Percentiles rank a stretch among this genome's conserved stretches.
Conservation (phyloP, 2,888 invertebrate genomes). For the Labia minor region DNA sequence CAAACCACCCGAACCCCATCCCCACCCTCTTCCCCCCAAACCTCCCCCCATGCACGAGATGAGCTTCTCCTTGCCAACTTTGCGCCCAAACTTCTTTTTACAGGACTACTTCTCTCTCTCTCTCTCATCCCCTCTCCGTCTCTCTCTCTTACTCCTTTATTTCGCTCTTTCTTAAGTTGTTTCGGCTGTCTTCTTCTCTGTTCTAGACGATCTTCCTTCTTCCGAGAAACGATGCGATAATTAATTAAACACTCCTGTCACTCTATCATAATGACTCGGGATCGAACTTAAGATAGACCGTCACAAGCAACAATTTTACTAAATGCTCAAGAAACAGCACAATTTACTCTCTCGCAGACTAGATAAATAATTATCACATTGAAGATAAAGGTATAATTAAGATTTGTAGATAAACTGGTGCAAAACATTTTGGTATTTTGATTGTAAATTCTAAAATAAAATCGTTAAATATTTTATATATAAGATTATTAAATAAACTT, state of each 20-base stretch:
- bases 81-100: constrained; percentile 1
- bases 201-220: neutral
- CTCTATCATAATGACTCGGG: neutral
- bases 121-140: too few species aligned
- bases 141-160: too few species aligned
- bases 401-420: neutral
- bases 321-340: neutral
- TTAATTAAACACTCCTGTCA: constrained; percentile 3
- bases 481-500: too few species aligned
- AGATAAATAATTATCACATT: neutral
- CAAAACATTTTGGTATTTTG: neutral
- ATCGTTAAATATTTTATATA: too few species aligned
- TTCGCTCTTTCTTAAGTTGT: too few species aligned
- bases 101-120: neutral
- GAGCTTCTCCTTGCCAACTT: constrained; percentile 8
- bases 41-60: neutral
- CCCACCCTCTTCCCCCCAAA: neutral
- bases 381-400: neutral
- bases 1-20: neutral
- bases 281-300: neutral
- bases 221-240: neutral
- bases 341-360: neutral
- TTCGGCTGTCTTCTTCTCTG: neutral
- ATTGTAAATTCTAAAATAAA: too few species aligned
- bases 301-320: constrained; percentile 1